phyloP scores from a whole-genome alignment of 2,797 vertebrate genomes.

The Alectoris magna region DNA sequence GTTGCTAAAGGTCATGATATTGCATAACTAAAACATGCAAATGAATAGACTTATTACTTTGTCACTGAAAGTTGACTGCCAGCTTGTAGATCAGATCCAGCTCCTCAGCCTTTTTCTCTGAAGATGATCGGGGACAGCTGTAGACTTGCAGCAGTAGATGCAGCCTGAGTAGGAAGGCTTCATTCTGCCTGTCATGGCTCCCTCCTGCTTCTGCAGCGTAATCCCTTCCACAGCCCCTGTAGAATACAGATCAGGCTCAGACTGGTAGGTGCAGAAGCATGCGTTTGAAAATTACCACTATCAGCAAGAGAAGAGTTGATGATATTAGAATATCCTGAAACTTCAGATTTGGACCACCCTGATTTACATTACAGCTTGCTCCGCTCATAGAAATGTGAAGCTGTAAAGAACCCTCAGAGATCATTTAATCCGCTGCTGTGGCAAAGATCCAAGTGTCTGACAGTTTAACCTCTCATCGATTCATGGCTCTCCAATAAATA shows the following conservation, averaged over 20 bases:
- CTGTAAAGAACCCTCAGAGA: not conserved
- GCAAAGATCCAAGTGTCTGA: not conserved
- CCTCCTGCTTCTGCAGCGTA: not conserved
- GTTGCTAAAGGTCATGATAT: not conserved
- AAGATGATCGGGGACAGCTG: not conserved
- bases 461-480: not conserved
- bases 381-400: not conserved
- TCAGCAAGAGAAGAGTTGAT: not conserved
- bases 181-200: not conserved
- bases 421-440: constrained; percentile 22
- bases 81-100: not conserved
- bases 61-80: not conserved
- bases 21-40: not conserved
- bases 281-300: not conserved
- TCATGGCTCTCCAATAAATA: not conserved
- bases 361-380: not conserved
- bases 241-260: not conserved
- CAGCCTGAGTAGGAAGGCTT: not conserved
- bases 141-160: not conserved
- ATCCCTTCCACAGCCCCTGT: not conserved
- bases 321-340: not conserved
- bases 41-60: not conserved
- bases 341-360: constrained; percentile 11
- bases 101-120: not conserved
- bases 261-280: not conserved